Evolutionary conservation across 2,888 invertebrate genomes (phyloP).

Genomic region (Erebia palarica): DNA sequence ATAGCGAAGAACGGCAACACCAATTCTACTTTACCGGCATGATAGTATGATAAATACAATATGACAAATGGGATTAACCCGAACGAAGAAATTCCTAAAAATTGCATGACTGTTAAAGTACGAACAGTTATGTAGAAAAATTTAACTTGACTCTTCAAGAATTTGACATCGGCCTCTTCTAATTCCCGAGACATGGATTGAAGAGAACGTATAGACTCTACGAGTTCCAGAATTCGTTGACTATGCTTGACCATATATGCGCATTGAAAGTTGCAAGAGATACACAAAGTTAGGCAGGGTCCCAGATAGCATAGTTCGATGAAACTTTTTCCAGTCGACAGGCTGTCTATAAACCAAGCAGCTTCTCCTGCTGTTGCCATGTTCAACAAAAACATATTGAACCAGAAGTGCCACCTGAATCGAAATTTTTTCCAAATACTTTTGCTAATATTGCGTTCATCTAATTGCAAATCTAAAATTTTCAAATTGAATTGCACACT

Average conservation of each 20-base stretch:
- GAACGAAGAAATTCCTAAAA: neutral
- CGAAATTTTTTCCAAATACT: neutral
- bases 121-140: neutral
- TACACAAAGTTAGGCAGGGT: conserved; percentile 25
- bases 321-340: conserved; percentile 11
- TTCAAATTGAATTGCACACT: conserved; percentile 11
- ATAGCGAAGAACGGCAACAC: conserved; percentile 51
- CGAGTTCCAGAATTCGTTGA: conserved; percentile 14
- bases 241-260: conserved; percentile 19
- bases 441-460: neutral
- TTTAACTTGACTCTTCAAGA: conserved; percentile 3
- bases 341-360: neutral
- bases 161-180: neutral
- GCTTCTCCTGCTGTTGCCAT: neutral
- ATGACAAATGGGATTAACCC: conserved; percentile 10
- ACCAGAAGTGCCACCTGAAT: conserved; percentile 5
- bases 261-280: conserved; percentile 18
- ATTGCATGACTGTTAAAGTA: neutral
- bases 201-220: conserved; percentile 8
- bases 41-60: neutral
- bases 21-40: conserved; percentile 46
- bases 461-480: conserved; percentile 2
- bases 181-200: neutral
- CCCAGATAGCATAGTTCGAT: conserved; percentile 21
- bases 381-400: neutral